Evolutionary conservation across 2,888 invertebrate species (phyloP).

Genomic region (Sesamia inferens): DNA sequence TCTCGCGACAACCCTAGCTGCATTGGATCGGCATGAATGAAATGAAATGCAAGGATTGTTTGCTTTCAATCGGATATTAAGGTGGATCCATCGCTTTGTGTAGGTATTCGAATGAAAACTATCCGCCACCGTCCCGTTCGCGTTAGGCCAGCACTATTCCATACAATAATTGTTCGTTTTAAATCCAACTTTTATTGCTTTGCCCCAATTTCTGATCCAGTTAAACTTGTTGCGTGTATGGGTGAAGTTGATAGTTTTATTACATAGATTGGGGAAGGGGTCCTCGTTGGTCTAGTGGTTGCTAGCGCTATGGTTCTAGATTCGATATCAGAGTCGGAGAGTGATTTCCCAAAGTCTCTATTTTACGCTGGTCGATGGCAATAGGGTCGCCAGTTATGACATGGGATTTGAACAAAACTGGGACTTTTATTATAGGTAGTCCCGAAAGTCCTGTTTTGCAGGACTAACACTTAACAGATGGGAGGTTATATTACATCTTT

Average conservation of each 20-base stretch:
- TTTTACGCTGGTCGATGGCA: too few species aligned
- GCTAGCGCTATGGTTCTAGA: background rate
- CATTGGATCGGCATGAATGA: constrained; percentile 66
- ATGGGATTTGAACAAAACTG: too few species aligned
- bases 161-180: constrained; percentile 40
- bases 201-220: constrained; percentile 29
- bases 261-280: background rate
- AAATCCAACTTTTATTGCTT: constrained; percentile 42
- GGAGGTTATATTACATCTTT: too few species aligned
- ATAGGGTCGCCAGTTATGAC: too few species aligned
- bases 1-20: constrained; percentile 61
- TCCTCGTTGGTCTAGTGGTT: background rate
- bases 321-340: background rate
- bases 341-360: background rate
- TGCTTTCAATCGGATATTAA: constrained; percentile 74
- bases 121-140: constrained; percentile 38
- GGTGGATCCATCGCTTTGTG: constrained; percentile 67
- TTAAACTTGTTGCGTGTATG: constrained; percentile 29
- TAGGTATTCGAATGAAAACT: constrained; percentile 64
- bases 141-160: constrained; percentile 40
- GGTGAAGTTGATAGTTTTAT: constrained; percentile 40
- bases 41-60: constrained; percentile 78
- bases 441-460: too few species aligned
- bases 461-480: too few species aligned
- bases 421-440: too few species aligned